Conservation (phyloP, 1,140 invertebrate species). For the Drosophila cardini region DNA sequence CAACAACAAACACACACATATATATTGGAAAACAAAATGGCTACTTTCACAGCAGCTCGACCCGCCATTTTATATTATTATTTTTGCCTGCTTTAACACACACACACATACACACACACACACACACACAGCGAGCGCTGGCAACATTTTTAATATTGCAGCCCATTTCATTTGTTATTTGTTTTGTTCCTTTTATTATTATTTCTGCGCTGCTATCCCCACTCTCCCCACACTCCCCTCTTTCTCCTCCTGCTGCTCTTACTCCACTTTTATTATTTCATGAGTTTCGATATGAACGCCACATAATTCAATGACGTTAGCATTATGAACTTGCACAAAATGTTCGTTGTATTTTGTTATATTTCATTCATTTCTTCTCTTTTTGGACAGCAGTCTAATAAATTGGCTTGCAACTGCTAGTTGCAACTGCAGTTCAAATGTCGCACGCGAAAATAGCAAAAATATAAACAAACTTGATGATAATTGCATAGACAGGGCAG, state of each 20-base stretch:
- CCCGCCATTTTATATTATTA: slow-evolving; percentile 74
- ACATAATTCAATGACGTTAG: slow-evolving; percentile 50
- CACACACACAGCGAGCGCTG: not conserved
- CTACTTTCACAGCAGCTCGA: slow-evolving; percentile 52
- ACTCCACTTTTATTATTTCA: slow-evolving; percentile 4
- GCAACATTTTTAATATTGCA: slow-evolving; percentile 49
- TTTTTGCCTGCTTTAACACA: slow-evolving; percentile 46
- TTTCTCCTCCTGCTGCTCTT: not conserved
- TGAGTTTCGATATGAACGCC: slow-evolving; percentile 36
- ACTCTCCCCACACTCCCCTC: not conserved
- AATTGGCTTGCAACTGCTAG: slow-evolving; percentile 19
- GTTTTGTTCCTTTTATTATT: slow-evolving; percentile 20
- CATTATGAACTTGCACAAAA: slow-evolving; percentile 3
- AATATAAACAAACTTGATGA: slow-evolving; percentile 45
- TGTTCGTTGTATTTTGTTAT: too few relatives aligned
- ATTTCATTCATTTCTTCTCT: too few relatives aligned
- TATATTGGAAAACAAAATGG: slow-evolving; percentile 77
- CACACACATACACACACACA: slow-evolving; percentile 12
- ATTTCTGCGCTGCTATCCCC: slow-evolving; percentile 2
- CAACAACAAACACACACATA: slow-evolving; percentile 42
- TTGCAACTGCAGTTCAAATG: slow-evolving; percentile 44
- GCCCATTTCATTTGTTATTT: slow-evolving; percentile 27
- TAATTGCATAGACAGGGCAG: slow-evolving; percentile 32
- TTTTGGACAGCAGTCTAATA: slow-evolving; percentile 22
- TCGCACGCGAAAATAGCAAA: slow-evolving; percentile 41